Base-by-base conservation (phyloP, 1,140 invertebrate species). In the Drosophila sucinea region DNA sequence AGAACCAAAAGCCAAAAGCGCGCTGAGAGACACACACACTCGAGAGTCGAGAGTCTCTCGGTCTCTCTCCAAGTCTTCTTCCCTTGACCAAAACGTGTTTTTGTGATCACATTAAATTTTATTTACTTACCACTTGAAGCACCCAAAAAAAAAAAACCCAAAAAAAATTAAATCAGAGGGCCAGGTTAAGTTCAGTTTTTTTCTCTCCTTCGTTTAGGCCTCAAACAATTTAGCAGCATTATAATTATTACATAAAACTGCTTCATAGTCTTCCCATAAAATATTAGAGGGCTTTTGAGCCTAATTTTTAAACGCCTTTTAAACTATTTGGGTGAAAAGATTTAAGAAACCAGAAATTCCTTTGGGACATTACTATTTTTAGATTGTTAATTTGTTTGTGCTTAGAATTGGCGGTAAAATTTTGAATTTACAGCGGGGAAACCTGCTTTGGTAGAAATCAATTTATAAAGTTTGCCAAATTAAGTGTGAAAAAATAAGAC, bases 111-210 rank as follows among this genome's bases (percentile, higher is more conserved):
- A 51, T 51, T 51, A 61, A 60, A 67, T 25, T 67, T 56, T 38
- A 68, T 66, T 60, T 60, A 75, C 56, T 76, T 74, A 74, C 58
- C 66, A 70, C 66, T 77, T 55, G 58, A 73, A 67, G 71, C 56
- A 33, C 51, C 44, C 17, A 38, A 60, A 40, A 60, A 25, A 27
- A 27, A 47, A 57, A n/a, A 11, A 66, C 11, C 60, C 41, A 25
- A 61, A 30, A 30, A 30, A 65, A 30, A 54, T 23, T 25, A 47
- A 25, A 25, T 47, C 25, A n/a, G 3, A 44, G 41, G 41, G 41
- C 41, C 41, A 23, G 17, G 41, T 23, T 17, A 44, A 44, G 17
- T 44, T 44, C 41, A 44, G 41, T 44, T 44, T 44, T 44, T 17
- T 4, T 3, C 41, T 17, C 17, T 17, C 17, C 17, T 17, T 17